Percentiles rank a stretch among this genome's conserved stretches.
Conservation (phyloP, 2,888 invertebrate genomes). For the Sesia apiformis region DNA sequence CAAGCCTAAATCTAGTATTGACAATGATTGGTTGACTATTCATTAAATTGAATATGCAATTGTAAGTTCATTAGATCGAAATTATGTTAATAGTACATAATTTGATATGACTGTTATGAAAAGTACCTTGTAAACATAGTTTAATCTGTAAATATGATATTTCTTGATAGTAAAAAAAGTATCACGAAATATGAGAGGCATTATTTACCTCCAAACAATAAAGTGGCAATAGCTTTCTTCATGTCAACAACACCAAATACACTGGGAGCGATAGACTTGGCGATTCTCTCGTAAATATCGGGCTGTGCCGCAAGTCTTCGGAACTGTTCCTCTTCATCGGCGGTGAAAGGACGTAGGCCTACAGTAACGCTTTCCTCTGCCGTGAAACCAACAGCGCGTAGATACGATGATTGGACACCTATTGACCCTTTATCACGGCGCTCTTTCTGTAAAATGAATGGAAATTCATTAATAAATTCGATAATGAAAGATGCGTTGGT, state of each 20-base stretch:
- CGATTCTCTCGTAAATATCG: slow-evolving; percentile 91
- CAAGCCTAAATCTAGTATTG: too few relatives aligned
- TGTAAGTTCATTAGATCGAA: too few relatives aligned
- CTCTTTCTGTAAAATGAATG: slow-evolving; percentile 62
- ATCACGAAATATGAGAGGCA: too few relatives aligned
- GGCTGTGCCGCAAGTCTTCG: slow-evolving; percentile 87
- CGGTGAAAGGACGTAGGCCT: slow-evolving; percentile 68
- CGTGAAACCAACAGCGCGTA: slow-evolving; percentile 94
- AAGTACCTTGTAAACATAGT: neutral
- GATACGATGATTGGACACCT: slow-evolving; percentile 95
- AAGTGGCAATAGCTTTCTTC: slow-evolving; percentile 96
- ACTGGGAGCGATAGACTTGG: slow-evolving; percentile 95
- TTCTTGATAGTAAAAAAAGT: too few relatives aligned
- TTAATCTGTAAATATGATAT: too few relatives aligned
- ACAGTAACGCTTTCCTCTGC: slow-evolving; percentile 88
- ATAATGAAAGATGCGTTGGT: too few relatives aligned
- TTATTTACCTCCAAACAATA: slow-evolving; percentile 90
- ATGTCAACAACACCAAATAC: slow-evolving; percentile 96
- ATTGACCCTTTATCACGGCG: slow-evolving; percentile 86
- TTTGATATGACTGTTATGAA: neutral
- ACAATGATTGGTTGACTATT: too few relatives aligned
- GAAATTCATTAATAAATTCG: neutral
- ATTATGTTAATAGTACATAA: neutral
- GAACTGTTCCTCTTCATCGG: slow-evolving; percentile 79
- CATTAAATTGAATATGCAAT: too few relatives aligned